These are phyloP conservation scores for Edolisoma coerulescens DNA, from an alignment of 2,113 vertebrate genomes.

Conservation along the genomic window DNA sequence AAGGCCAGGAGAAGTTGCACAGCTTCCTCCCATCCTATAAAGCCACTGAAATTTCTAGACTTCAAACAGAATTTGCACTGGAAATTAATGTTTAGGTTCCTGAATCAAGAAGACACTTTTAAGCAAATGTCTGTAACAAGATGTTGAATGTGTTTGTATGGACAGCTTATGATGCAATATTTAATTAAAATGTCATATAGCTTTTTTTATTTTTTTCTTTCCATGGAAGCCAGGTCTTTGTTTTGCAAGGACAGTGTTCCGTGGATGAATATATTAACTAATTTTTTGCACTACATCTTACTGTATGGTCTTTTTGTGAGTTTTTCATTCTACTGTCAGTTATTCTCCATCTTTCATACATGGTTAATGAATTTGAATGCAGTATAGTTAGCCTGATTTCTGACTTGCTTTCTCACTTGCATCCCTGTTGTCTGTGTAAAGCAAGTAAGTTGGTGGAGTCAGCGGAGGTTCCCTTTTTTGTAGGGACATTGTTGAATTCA, in stretches of 20 bases:
- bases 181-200: neutral
- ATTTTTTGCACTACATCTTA: neutral
- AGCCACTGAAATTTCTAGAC: neutral
- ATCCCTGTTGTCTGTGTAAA: neutral
- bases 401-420: neutral
- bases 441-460: neutral
- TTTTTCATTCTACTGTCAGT: neutral
- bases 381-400: neutral
- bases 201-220: neutral
- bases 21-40: neutral
- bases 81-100: neutral
- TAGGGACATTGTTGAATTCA: neutral
- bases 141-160: neutral
- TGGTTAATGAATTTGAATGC: neutral
- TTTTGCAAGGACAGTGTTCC: neutral
- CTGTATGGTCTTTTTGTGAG: neutral
- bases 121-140: neutral
- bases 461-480: neutral
- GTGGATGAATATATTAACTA: neutral
- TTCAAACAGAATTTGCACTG: neutral
- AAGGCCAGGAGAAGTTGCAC: conserved; percentile 3
- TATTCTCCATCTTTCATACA: neutral
- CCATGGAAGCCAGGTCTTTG: neutral
- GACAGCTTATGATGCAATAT: neutral
- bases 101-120: neutral